A percentile compares a stretch with the other conserved stretches of the same genome.
Evolutionary conservation across 2,113 vertebrate species (phyloP).

Genomic region (Puffinus mauretanicus): DNA sequence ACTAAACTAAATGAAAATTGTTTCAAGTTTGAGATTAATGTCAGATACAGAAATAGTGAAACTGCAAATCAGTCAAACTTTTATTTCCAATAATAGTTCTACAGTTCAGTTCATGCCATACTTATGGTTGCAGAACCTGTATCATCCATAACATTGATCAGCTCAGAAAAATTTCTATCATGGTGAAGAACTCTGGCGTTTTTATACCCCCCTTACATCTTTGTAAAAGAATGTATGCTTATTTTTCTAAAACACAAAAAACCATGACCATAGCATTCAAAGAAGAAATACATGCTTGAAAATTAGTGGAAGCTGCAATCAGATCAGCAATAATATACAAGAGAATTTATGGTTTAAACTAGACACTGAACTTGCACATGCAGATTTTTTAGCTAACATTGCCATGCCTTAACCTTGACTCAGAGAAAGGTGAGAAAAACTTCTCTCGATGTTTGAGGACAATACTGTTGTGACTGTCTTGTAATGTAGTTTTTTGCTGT

Average conservation of each 20-base stretch:
- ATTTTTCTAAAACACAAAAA: background rate
- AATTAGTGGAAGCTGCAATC: slow-evolving; percentile 25
- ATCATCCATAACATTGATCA: background rate
- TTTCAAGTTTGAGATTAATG: background rate
- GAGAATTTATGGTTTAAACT: background rate
- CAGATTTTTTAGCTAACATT: background rate
- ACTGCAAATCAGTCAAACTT: background rate
- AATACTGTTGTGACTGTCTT: background rate
- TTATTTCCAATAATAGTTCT: background rate
- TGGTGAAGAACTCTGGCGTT: background rate
- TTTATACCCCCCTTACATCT: background rate
- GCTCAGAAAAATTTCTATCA: background rate
- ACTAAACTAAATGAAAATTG: background rate
- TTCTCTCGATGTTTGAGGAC: background rate
- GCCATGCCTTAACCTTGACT: slow-evolving; percentile 19
- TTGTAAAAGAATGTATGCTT: background rate
- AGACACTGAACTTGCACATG: background rate
- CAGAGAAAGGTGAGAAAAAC: background rate
- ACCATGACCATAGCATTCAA: background rate
- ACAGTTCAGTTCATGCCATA: background rate
- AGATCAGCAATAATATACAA: background rate
- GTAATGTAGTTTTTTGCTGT: background rate
- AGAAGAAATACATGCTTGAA: slow-evolving; percentile 22
- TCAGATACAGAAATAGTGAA: background rate
- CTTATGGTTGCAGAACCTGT: background rate